Base-by-base conservation (phyloP, 2,113 vertebrate species). In the Plotosus lineatus region DNA sequence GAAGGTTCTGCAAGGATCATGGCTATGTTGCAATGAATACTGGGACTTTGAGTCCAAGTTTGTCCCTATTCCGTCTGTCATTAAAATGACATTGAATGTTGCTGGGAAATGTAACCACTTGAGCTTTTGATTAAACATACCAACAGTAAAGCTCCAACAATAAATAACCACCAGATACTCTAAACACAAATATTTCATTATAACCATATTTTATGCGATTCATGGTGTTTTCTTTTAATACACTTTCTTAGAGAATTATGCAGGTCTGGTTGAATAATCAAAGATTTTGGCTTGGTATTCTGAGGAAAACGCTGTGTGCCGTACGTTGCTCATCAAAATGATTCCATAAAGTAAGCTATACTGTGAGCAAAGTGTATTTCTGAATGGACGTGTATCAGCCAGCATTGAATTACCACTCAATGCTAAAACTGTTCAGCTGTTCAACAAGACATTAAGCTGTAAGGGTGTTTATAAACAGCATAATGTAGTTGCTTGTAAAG, bases 251-350 rank as follows among this genome's bases (percentile, higher is more conserved):
- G 44, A 73, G 31, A 14, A 36, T 65, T 36, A 38, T 69, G 71
- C 61, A 69, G 71, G 82, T 71, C n/a, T 77, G 4, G 4, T 28
- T 26, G 23, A 55, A 68, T 40, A 71, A 53, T 68, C 69, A 17
- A 33, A 56, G 33, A 58, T 55, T 53, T 76, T 60, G n/a, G 38
- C 33, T n/a, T n/a, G n/a, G n/a, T n/a, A n/a, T n/a, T n/a, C n/a
- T n/a, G n/a, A n/a, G n/a, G n/a, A n/a, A n/a, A n/a, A n/a, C n/a
- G n/a, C n/a, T n/a, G n/a, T n/a, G n/a, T n/a, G n/a, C n/a, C n/a
- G n/a, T n/a, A n/a, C n/a, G 40, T 23, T 11, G 38, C 5, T 63
- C 23, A 31, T 44, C 42, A 5, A 63, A 50, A 60, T 28, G 31
- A 38, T 80, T 31, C 31, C 69, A 31, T 63, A 38, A n/a, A 38